phyloP scores from a whole-genome alignment of 2,888 invertebrate species.

The Antitype chi region DNA sequence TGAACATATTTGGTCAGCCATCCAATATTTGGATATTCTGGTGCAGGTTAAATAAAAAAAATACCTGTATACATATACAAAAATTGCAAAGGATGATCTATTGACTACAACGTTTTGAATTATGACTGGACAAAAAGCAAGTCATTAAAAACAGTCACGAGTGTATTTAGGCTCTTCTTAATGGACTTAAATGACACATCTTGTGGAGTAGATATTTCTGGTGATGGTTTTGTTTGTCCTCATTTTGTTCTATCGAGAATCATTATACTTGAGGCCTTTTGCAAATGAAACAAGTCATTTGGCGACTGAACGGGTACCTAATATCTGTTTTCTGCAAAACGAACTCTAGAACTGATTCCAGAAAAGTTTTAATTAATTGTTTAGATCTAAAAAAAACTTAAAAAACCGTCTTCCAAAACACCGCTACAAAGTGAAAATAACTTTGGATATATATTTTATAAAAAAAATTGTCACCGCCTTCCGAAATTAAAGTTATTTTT shows the following conservation, averaged over 20 bases:
- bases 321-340: background rate
- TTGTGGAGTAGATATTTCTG: background rate
- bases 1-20: constrained; percentile 1
- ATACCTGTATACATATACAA: no score
- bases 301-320: background rate
- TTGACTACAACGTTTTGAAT: background rate
- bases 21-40: background rate
- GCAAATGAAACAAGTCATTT: background rate
- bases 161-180: background rate
- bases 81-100: no score
- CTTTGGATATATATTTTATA: no score
- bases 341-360: background rate
- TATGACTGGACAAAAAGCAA: background rate
- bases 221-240: background rate
- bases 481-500: no score
- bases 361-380: background rate
- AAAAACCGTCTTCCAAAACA: no score
- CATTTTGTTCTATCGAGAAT: background rate
- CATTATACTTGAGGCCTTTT: background rate
- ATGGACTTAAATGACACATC: background rate
- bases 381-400: no score
- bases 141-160: background rate
- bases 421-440: no score
- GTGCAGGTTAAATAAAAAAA: background rate
- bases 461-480: no score